Base-by-base conservation (phyloP, 2,888 invertebrate species). In the Eupsilia transversa region DNA sequence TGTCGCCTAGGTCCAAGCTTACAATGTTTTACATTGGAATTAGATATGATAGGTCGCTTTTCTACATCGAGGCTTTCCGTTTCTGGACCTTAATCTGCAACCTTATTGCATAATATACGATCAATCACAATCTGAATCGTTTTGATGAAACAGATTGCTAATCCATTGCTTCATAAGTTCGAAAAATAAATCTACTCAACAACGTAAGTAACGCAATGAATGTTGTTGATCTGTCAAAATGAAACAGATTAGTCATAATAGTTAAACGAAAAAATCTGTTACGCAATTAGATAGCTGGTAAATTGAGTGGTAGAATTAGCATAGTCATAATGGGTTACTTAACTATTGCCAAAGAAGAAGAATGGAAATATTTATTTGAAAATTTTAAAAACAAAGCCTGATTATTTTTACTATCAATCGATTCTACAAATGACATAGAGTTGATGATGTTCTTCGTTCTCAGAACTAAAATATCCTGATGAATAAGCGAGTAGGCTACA, bases 1-100 rank as follows among this genome's bases (percentile, higher is more conserved):
- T 83, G 82, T 85, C 82, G 76, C 69, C 68, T 54, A 56, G 56
- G 61, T 57, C 59, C 33, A 57, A 30, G 59, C 49, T 80, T 72
- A 71, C 20, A 54, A 74, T 68, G 54, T 60, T 72, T 46, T 49
- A 68, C 52, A 41, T 67, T 17, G 52, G 59, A 61, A 72, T 77
- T 64, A 67, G 66, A 77, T 84, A 72, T 74, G 65, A 70, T 66
- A 67, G 69, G 35, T 64, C 63, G 60, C 2, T 56, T 79, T 78
- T 52, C 17, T 49, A 59, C 20, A 72, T 12, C 20, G 9, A n/a
- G 27, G 7, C 7, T 43, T 70, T 63, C 9, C 3, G 30, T 63
- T 49, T 63, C 49, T 9, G 14, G 2, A 41, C 17, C 10, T 38
- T 6, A 35, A 70, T 66, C 23, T n/a, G n/a, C n/a, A n/a, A n/a